These are phyloP conservation scores for Heliconius aoede DNA, from an alignment of 2,888 invertebrate species.

Conservation along the genomic window DNA sequence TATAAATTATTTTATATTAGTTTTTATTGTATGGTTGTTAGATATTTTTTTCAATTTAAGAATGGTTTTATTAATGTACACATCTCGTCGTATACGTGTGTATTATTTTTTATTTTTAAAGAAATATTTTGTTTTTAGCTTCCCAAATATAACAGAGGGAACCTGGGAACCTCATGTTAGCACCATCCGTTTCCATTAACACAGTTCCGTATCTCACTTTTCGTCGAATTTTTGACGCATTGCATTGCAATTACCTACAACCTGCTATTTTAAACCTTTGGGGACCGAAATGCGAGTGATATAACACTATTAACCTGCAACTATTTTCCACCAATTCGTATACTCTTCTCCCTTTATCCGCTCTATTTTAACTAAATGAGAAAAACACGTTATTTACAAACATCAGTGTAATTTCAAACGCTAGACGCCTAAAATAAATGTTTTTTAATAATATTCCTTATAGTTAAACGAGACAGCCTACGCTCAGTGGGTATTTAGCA, in stretches of 20 bases:
- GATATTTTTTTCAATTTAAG: not conserved
- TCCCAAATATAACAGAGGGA: not conserved
- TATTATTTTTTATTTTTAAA: too few species aligned
- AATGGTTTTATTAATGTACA: not conserved
- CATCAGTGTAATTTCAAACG: not conserved
- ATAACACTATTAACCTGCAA: not conserved
- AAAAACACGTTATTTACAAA: not conserved
- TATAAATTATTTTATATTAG: slow-evolving; percentile 19
- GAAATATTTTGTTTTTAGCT: too few species aligned
- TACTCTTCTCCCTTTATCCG: too few species aligned
- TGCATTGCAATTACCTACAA: too few species aligned
- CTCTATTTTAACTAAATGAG: not conserved
- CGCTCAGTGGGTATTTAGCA: slow-evolving; percentile 40
- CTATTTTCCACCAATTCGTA: not conserved
- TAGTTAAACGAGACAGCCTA: slow-evolving; percentile 39
- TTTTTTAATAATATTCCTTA: slow-evolving; percentile 19
- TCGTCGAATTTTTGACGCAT: too few species aligned
- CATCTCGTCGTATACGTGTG: not conserved
- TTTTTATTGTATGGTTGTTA: not conserved
- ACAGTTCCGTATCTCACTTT: too few species aligned
- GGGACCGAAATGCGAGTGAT: not conserved
- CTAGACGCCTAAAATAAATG: not conserved
- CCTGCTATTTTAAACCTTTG: too few species aligned
- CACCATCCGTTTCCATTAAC: too few species aligned
- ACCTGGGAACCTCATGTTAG: not conserved